Percentiles rank a stretch among this genome's conserved stretches.
Evolutionary conservation across 1,140 invertebrate species (phyloP).

Genomic region (Globodera ellingtonae): DNA sequence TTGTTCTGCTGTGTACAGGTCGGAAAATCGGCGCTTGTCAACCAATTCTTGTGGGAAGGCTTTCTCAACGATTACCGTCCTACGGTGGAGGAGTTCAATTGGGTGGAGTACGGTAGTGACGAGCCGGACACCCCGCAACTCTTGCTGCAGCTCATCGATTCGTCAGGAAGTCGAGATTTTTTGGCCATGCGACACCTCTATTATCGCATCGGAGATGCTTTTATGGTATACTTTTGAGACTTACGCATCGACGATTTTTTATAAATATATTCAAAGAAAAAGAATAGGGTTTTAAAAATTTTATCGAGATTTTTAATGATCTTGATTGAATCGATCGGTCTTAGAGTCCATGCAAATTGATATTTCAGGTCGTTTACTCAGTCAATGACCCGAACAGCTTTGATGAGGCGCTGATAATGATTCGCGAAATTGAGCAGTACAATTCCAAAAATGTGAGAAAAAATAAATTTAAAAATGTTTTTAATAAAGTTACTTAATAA

Average conservation of each 20-base stretch:
- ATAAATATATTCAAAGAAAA: too few relatives aligned
- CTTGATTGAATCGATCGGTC: too few relatives aligned
- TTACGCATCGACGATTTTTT: too few relatives aligned
- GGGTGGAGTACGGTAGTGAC: constrained; percentile 61
- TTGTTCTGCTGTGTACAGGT: constrained; percentile 47
- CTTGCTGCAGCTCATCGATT: constrained; percentile 53
- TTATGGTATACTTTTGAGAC: constrained; percentile 39
- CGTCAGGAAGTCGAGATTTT: constrained; percentile 57
- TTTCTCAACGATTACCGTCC: constrained; percentile 57
- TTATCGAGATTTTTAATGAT: too few relatives aligned
- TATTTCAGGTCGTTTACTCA: constrained; percentile 60
- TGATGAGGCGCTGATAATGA: constrained; percentile 54
- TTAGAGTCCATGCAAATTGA: too few relatives aligned
- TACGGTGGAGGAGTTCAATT: constrained; percentile 64
- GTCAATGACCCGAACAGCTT: constrained; percentile 50
- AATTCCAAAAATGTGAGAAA: constrained; percentile 54
- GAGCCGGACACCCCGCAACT: constrained; percentile 15
- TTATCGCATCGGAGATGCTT: constrained; percentile 56
- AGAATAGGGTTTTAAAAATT: too few relatives aligned
- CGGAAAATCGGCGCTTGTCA: constrained; percentile 60
- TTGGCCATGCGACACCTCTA: constrained; percentile 62
- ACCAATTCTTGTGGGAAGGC: constrained; percentile 61
- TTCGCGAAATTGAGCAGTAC: constrained; percentile 53
- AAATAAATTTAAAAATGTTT: not conserved
- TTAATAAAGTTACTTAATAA: not conserved